phyloP scores from a whole-genome alignment of 2,113 vertebrate genomes.

The Nycticryphes semicollaris region DNA sequence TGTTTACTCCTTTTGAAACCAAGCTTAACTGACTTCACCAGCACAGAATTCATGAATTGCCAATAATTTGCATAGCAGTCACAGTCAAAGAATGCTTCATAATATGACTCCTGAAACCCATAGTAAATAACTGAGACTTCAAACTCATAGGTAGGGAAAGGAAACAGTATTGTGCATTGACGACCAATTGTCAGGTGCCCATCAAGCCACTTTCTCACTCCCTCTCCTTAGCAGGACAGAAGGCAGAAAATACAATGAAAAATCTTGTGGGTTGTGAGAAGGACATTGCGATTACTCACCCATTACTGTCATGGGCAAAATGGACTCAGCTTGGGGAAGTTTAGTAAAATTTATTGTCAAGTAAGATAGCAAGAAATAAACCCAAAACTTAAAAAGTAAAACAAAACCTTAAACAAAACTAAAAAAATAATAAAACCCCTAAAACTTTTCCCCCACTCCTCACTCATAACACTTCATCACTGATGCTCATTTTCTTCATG shows the following conservation, averaged over 20 bases:
- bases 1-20: background rate
- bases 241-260: background rate
- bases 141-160: background rate
- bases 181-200: background rate
- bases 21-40: background rate
- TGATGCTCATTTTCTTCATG: accelerated
- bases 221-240: background rate
- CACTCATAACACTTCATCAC: background rate
- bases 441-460: too few species aligned
- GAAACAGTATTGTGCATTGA: background rate
- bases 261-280: background rate
- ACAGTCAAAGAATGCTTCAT: background rate
- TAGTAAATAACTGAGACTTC: background rate
- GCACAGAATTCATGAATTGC: background rate
- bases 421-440: too few species aligned
- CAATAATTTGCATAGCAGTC: background rate
- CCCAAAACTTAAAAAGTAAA: background rate
- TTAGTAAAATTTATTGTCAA: background rate
- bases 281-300: background rate
- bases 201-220: accelerated
- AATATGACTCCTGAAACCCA: background rate
- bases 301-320: background rate
- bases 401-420: too few species aligned
- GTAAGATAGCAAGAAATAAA: background rate
- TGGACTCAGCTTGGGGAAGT: background rate